phyloP scores from a whole-genome alignment of 2,113 vertebrate species.

The Xenopus borealis region DNA sequence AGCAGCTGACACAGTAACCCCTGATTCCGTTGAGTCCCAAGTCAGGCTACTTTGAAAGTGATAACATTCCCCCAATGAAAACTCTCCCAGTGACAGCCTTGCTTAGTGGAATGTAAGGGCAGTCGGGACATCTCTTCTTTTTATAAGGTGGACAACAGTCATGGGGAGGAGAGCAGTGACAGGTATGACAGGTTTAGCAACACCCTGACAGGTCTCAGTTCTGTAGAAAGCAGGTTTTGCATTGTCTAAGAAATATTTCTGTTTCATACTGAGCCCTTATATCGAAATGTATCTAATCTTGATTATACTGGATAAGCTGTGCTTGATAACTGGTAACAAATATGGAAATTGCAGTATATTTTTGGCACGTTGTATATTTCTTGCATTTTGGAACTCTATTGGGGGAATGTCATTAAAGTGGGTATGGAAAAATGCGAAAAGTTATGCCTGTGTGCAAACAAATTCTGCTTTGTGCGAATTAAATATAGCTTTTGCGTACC shows the following conservation, averaged over 20 bases:
- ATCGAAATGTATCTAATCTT: too few species aligned
- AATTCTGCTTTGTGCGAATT: too few species aligned
- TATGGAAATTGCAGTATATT: too few species aligned
- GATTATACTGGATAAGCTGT: too few species aligned
- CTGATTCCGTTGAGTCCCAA: not conserved
- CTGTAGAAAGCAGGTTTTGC: not conserved
- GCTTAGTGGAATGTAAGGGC: slow-evolving; percentile 4
- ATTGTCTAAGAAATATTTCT: not conserved
- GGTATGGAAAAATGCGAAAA: too few species aligned
- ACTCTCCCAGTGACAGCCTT: not conserved
- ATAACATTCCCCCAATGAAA: slow-evolving; percentile 23
- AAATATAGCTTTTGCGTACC: too few species aligned
- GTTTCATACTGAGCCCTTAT: not conserved
- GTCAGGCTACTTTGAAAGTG: slow-evolving; percentile 1
- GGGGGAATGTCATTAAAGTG: too few species aligned
- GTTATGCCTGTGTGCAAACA: too few species aligned
- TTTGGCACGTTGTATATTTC: too few species aligned
- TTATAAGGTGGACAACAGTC: slow-evolving; percentile 30
- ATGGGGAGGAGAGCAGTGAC: slow-evolving; percentile 33
- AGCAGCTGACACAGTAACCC: not conserved
- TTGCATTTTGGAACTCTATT: too few species aligned
- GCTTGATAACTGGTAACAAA: too few species aligned
- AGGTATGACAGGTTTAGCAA: slow-evolving; percentile 32
- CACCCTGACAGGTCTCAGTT: slow-evolving; percentile 17
- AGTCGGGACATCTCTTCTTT: not conserved